Evolutionary conservation across 2,888 invertebrate genomes (phyloP), one percentile per base, ranked within the genome.

Genomic region (Formica aserva): DNA sequence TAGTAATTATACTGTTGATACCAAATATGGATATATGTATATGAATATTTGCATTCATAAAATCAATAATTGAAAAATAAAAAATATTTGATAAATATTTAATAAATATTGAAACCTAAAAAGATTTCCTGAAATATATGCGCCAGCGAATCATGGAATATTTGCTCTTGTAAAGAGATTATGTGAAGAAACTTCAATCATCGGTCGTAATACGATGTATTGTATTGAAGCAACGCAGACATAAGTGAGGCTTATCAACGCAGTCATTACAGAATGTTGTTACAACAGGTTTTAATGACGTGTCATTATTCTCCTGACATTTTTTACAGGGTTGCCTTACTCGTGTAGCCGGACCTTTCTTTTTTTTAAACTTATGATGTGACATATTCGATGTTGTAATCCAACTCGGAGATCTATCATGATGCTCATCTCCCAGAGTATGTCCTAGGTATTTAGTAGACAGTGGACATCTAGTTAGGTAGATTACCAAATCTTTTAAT

Each of bases 301-400:
- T 15, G n/a, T 15, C 32, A 15, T 75, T 74, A 32, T 38, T 76
- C 48, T 76, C 52, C 18, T 13, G 3, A 77, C 77, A 77, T 29
- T 69, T 55, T n/a, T 55, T 15, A 77, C 77, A 77, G 29, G 55
- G 52, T 55, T 22, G 38, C 38, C 18, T 77, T 77, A 77, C 77
- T 69, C 2, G 55, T 38, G 13, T 77, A 69, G 77, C 77, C n/a
- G 29, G 71, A 69, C 77, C 77, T 11, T 41, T 55, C 29, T 77
- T 77, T 77, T 55, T 77, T 69, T 69, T 26, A n/a, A 77, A 55
- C 52, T 67, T 69, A 63, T 77, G 77, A 77, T 38, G 71, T 38
- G 69, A 69, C 8, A 77, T 69, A 48, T 48, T 76, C 75, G 22
- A 0, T 38, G 52, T 41, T 77, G 55, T 38, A 77, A 18, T 45